phyloP scores from a whole-genome alignment of 1,140 invertebrate genomes.

The Gonioctena quinquepunctata region DNA sequence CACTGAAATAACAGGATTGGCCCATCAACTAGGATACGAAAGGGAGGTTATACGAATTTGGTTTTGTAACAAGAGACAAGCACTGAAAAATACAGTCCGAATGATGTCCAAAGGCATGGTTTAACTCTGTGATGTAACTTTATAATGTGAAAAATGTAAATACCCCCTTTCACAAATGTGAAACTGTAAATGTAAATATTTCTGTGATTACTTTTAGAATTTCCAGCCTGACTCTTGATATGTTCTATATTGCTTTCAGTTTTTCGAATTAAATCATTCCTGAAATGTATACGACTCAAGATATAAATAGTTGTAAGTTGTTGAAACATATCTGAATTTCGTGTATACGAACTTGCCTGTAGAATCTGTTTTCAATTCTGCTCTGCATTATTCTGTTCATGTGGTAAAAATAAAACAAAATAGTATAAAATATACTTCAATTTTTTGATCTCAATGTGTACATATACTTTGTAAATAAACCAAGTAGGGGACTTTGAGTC shows the following conservation, averaged over 20 bases:
- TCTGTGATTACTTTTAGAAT: background rate
- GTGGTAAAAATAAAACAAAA: background rate
- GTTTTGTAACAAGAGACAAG: slow-evolving; percentile 99
- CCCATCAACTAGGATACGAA: slow-evolving; percentile 94
- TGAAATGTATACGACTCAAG: slow-evolving; percentile 3
- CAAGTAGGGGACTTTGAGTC: background rate
- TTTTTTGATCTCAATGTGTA: slow-evolving; percentile 3
- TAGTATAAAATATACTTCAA: background rate
- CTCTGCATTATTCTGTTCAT: background rate
- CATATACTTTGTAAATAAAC: background rate
- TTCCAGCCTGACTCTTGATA: too few species aligned
- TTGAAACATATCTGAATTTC: background rate
- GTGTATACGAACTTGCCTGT: slow-evolving; percentile 3
- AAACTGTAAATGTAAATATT: slow-evolving; percentile 1
- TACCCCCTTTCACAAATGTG: background rate
- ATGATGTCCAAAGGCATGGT: slow-evolving; percentile 85
- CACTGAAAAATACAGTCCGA: slow-evolving; percentile 91
- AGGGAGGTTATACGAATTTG: slow-evolving; percentile 97
- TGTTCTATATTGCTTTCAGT: background rate
- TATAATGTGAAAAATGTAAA: slow-evolving; percentile 18
- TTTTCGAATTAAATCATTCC: background rate
- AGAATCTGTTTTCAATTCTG: background rate
- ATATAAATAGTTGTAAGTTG: background rate
- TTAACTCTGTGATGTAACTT: slow-evolving; percentile 34
- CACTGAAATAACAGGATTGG: slow-evolving; percentile 93